phyloP scores from a whole-genome alignment of 2,888 invertebrate genomes.

The Dicyrtomina minuta region DNA sequence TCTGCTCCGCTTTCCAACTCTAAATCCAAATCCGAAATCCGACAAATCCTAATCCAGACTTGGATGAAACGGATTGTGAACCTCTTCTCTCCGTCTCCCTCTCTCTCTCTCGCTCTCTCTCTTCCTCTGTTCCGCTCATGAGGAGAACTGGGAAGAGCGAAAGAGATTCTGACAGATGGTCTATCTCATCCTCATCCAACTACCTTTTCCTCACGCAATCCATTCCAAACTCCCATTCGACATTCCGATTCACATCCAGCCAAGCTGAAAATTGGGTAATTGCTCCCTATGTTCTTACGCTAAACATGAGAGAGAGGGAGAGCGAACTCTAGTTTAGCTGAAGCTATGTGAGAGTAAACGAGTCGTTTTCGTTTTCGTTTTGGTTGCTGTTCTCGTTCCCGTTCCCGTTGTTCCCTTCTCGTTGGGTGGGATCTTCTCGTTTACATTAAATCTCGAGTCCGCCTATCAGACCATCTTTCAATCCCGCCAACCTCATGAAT shows the following conservation, averaged over 20 bases:
- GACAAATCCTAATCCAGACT: not conserved
- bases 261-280: slow-evolving; percentile 51
- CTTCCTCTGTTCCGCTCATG: not conserved
- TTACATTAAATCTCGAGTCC: slow-evolving; percentile 9
- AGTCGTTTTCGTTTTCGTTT: too few species aligned
- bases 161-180: slow-evolving; percentile 32
- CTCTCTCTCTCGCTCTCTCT: slow-evolving; percentile 15
- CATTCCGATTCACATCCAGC: slow-evolving; percentile 47
- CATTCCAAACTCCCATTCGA: slow-evolving; percentile 28
- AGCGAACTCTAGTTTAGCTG: too few species aligned
- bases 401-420: too few species aligned
- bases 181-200: slow-evolving; percentile 32
- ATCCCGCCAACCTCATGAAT: slow-evolving; percentile 37
- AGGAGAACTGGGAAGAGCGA: not conserved
- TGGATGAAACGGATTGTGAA: slow-evolving; percentile 3
- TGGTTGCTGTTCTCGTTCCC: too few species aligned
- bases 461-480: slow-evolving; percentile 36
- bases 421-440: slow-evolving; percentile 22
- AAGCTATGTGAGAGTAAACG: not conserved
- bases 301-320: slow-evolving; percentile 23
- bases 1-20: slow-evolving; percentile 11
- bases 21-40: too few species aligned
- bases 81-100: slow-evolving; percentile 2
- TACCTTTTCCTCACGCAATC: slow-evolving; percentile 32
- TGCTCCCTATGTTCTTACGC: slow-evolving; percentile 41